Percentiles rank a stretch among this genome's conserved stretches.
phyloP scores from a whole-genome alignment of 2,113 vertebrate genomes.

The Vimba vimba region DNA sequence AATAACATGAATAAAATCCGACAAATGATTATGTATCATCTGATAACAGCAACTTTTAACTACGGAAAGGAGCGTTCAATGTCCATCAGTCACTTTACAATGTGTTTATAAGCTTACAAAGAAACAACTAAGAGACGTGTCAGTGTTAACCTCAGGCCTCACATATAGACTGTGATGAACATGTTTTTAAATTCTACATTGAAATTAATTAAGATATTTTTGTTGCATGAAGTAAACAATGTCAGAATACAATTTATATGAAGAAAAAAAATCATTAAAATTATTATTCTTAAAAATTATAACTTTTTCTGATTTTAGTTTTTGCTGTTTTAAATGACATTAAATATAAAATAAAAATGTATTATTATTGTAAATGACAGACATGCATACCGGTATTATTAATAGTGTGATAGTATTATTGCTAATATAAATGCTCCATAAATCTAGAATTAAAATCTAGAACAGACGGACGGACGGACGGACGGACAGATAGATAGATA shows the following conservation, averaged over 20 bases:
- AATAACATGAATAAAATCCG: slow-evolving; percentile 5
- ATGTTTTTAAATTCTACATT: background rate
- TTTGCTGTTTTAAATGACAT: background rate
- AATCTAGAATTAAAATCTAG: too few relatives aligned
- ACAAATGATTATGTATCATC: background rate
- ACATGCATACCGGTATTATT: background rate
- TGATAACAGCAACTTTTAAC: too few relatives aligned
- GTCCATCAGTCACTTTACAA: background rate
- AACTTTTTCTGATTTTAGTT: background rate
- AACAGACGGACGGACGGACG: too few relatives aligned
- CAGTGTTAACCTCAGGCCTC: too few relatives aligned
- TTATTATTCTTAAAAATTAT: background rate
- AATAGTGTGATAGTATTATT: background rate
- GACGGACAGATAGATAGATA: too few relatives aligned
- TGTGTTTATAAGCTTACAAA: background rate
- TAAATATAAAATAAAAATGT: background rate
- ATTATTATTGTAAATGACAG: background rate
- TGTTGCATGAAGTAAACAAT: background rate
- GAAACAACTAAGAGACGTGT: background rate
- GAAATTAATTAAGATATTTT: background rate
- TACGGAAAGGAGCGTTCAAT: background rate
- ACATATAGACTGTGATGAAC: too few relatives aligned
- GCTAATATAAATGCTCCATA: background rate
- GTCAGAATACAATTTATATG: background rate
- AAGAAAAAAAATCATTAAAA: background rate